Percentiles rank a stretch among this genome's conserved stretches.
Conservation (phyloP, 1,140 invertebrate species). For the Aricia agestis region DNA sequence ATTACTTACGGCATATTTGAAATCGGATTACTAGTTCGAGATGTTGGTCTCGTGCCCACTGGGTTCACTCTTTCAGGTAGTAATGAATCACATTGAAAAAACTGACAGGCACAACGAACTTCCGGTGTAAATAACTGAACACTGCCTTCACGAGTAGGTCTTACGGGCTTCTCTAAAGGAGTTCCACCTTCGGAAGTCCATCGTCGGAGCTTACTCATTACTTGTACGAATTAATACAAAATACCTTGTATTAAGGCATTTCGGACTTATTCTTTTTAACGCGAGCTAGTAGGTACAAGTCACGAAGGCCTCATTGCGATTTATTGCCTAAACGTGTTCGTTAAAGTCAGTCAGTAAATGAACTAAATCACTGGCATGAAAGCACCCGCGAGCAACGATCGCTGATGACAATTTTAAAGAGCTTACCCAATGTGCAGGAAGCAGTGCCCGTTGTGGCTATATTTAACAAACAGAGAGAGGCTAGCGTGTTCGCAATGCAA, state of each 20-base stretch:
- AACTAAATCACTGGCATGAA: slow-evolving; percentile 65
- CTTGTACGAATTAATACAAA: slow-evolving; percentile 31
- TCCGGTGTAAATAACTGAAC: slow-evolving; percentile 83
- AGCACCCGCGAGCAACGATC: slow-evolving; percentile 69
- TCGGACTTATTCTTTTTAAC: background rate
- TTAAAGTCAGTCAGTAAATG: slow-evolving; percentile 56
- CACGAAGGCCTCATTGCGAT: slow-evolving; percentile 23
- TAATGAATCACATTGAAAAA: slow-evolving; percentile 86
- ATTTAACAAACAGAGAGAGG: slow-evolving; percentile 64
- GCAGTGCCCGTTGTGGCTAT: slow-evolving; percentile 58
- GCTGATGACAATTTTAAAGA: slow-evolving; percentile 73
- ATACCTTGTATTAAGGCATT: slow-evolving; percentile 18
- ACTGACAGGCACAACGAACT: slow-evolving; percentile 90
- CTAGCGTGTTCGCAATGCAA: slow-evolving; percentile 65
- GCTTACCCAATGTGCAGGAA: slow-evolving; percentile 67
- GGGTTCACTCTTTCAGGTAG: slow-evolving; percentile 84
- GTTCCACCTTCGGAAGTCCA: slow-evolving; percentile 80
- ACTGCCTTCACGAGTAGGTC: slow-evolving; percentile 78
- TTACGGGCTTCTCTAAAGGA: slow-evolving; percentile 75
- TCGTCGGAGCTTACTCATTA: slow-evolving; percentile 72
- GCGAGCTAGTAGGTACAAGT: background rate
- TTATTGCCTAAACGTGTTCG: slow-evolving; percentile 51
- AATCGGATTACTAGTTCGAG: slow-evolving; percentile 70
- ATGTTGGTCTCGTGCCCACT: slow-evolving; percentile 76
- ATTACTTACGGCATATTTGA: slow-evolving; percentile 62